phyloP scores from a whole-genome alignment of 2,888 invertebrate species.

The Cynaeus angustus region DNA sequence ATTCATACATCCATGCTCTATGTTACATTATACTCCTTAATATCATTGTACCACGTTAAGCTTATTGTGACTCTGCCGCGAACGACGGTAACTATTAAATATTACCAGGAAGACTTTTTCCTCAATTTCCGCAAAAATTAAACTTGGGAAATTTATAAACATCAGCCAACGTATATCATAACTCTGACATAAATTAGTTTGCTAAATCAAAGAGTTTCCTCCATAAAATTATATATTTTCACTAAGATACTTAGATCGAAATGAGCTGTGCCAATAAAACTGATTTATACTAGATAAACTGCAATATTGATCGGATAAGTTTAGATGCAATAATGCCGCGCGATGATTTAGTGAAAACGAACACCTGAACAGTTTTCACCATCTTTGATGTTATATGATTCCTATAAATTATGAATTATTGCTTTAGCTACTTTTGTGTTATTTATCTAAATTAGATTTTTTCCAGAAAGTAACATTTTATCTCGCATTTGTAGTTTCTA shows the following conservation, averaged over 20 bases:
- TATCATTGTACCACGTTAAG: conserved; percentile 15
- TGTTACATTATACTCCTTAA: conserved; percentile 1
- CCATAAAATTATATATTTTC: conserved; percentile 53
- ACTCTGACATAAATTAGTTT: conserved; percentile 35
- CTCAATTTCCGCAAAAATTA: neutral
- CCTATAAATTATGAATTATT: neutral
- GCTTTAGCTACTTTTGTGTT: neutral
- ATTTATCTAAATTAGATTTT: neutral
- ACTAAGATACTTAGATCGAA: conserved; percentile 51
- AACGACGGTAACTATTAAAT: neutral
- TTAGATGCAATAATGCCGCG: conserved; percentile 11
- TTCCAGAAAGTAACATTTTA: neutral
- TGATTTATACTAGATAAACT: conserved; percentile 53
- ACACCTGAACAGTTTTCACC: neutral
- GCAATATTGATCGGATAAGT: conserved; percentile 23
- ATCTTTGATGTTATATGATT: conserved; percentile 2
- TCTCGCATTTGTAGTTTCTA: too few species aligned
- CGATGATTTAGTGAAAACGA: conserved; percentile 5
- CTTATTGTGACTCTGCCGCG: neutral
- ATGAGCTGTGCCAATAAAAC: conserved; percentile 51
- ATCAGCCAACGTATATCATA: conserved; percentile 17
- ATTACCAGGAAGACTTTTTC: neutral
- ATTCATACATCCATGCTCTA: conserved; percentile 6
- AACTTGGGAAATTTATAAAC: neutral
- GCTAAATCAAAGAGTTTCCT: conserved; percentile 46